Evolutionary conservation across 2,888 invertebrate genomes (phyloP), one percentile per base, ranked within the genome.

Genomic region (Machimus rusticus): DNA sequence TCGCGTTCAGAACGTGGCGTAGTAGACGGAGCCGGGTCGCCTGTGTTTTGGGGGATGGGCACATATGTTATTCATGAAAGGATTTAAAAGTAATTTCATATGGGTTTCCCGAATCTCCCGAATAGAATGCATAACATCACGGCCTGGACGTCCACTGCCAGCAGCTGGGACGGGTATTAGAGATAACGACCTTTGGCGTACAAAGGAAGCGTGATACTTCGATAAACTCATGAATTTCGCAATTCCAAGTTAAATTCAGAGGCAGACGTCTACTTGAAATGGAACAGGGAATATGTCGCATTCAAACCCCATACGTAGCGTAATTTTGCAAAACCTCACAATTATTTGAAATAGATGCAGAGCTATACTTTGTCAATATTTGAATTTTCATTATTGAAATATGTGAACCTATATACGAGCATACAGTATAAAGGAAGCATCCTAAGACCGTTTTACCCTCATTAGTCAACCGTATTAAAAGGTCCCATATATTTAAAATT

Each of bases 51-150:
- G 19, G 28, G 46, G 81, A 16, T 46, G 55, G 55, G 19, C 81
- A 28, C 81, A 81, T 81, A 81, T 81, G 81, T 81, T 81, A 81
- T 81, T 81, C 81, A 81, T 81, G 81, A 55, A 55, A 81, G 81
- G 81, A 81, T 81, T 81, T 81, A 81, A 81, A 81, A 81, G 81
- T 81, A 81, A 81, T 81, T 81, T 81, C 81, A 51, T 81, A 81
- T 31, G 81, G 51, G 51, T 81, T 81, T 31, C 28, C 55, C 81
- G 51, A 55, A 81, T 28, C 12, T 51, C 34, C 81, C 55, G 55
- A 81, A 81, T 43, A 46, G 51, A 81, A 81, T 51, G 43, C 31
- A 55, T 81, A 51, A 51, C 81, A 81, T 81, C 81, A 81, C 55
- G 34, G 31, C 51, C 14, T n/a, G 51, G 51, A 46, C 12, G 37